Base-by-base conservation (phyloP, 2,113 vertebrate species). In the Urocynchramus pylzowi region DNA sequence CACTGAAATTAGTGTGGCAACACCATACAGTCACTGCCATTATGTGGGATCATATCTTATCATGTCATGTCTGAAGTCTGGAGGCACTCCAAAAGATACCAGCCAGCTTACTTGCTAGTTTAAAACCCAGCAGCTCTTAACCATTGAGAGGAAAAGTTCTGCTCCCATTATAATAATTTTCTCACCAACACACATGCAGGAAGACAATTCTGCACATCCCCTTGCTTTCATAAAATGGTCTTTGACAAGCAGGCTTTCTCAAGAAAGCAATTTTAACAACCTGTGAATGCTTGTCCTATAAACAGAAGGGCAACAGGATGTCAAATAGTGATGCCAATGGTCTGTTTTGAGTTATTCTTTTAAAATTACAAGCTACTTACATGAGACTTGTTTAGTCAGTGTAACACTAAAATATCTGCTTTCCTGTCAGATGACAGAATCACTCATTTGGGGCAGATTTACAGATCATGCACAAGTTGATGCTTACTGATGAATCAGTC, bases 11-110 rank as follows among this genome's bases (percentile, higher is more conserved):
- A 27, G 2, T 74, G 54, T 17, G 37, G 44, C 27, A 87, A 33
- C 33, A 26, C 44, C 0, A 0, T 45, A 26, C 24, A 31, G 47
- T 31, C 44, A 30, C 30, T 52, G 41, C 18, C 20, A 33, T 60
- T 44, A 3, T 41, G n/a, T 7, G 8, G 19, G 13, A 70, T 59
- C 19, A 19, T 26, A 31, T 15, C 3, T 0, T 37, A n/a, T 19
- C 44, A 1, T 22, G 30, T n/a, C 28, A 9, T 20, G 15, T 22
- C 69, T 2, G 0, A 75, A 54, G 52, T 8, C 45, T 67, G 47
- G 54, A 65, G 57, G 33, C 39, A 28, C 17, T 85, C 76, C 67
- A 76, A 68, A 75, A 79, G 39, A 56, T 53, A 75, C 22, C 65
- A 61, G 41, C 26, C 28, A 59, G 16, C 13, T 57, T 15, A 9